Evolutionary conservation across 2,113 vertebrate genomes (phyloP), one percentile per base, ranked within the genome.

Genomic region (Seriola rivoliana): DNA sequence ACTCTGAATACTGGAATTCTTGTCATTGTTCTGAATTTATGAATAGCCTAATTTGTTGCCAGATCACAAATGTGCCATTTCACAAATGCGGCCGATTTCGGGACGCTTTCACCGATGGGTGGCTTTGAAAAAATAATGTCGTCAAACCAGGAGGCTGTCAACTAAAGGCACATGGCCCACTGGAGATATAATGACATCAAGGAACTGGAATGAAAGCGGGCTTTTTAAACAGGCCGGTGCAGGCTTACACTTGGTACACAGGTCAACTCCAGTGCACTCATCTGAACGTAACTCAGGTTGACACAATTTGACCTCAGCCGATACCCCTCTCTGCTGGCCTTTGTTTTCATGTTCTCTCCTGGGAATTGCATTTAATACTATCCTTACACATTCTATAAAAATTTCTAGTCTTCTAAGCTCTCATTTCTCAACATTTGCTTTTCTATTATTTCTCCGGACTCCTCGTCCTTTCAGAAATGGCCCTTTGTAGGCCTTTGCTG

Each of bases 251-350:
- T 88, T 78, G 78, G 86, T 76, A 71, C 84, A 79, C 82, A 88
- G 90, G 90, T 91, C 89, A 90, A 57, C 76, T 12, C 65, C 79
- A 14, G 92, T 85, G 92, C 92, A 60, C 87, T 93, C 94, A 95
- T 91, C 95, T 94, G 94, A 57, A 93, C 85, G 10, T 95, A 96
- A 96, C 92, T 92, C 85, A 93, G 94, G 93, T 93, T 92, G 95
- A 96, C 95, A 95, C 93, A 88, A 90, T 95, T 95, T 95, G 94
- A 95, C 94, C 94, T 76, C 66, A 58, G 86, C 82, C 72, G 84
- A 83, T 88, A 84, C 82, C 91, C 91, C 82, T 85, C 88, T 86
- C 72, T 59, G 83, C 70, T n/a, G 58, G 54, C 54, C 87, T 94
- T 94, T 94, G 88, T 93, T 86, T 83, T 81, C 77, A n/a, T 7